Base-by-base conservation (phyloP, 2,888 invertebrate genomes). In the Lagria hirta region DNA sequence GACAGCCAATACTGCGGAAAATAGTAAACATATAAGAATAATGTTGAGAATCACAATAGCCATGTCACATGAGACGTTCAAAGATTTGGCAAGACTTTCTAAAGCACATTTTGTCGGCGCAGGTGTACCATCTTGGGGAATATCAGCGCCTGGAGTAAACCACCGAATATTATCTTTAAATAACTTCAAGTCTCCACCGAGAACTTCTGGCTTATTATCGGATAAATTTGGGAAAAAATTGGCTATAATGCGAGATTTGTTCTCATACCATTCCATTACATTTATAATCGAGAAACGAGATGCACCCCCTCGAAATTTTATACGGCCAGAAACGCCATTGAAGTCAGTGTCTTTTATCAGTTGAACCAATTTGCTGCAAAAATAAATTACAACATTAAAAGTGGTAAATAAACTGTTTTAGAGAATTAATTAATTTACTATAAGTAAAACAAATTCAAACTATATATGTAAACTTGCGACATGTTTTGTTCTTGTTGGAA, bases 51-150 rank as follows among this genome's bases (percentile, higher is more conserved):
- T 74, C 4, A 85, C 77, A 40, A 85, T 78, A 1, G 88, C 86
- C 17, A 79, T 77, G 58, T 86, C 84, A 70, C 93, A 94, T 41
- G 80, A 79, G 0, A 84, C 80, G 51, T 77, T 75, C 16, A 93
- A 73, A 4, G 80, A 64, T 27, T 78, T 77, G 0, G 90, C 85
- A 21, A 93, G 71, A 1, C 77, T 71, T 24, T 84, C 77, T 46
- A 91, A 73, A 5, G 81, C 75, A 66, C 93, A 93, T 20, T 72
- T 75, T 16, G 76, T 75, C 6, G 75, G 74, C 12, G 75, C 74
- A 55, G 71, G 62, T 3, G 77, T 74, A 15, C 88, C 89, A 66
- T 88, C 88, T 45, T 78, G 79, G 0, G 91, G 91, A 42, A 64
- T 69, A 17, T 63, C 63, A 1, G 79, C 79, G 57, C 79, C 76